Percentiles rank a stretch among this genome's conserved stretches.
These are phyloP conservation scores for Monochamus alternatus DNA, from an alignment of 2,888 invertebrate genomes.

Conservation along the genomic window DNA sequence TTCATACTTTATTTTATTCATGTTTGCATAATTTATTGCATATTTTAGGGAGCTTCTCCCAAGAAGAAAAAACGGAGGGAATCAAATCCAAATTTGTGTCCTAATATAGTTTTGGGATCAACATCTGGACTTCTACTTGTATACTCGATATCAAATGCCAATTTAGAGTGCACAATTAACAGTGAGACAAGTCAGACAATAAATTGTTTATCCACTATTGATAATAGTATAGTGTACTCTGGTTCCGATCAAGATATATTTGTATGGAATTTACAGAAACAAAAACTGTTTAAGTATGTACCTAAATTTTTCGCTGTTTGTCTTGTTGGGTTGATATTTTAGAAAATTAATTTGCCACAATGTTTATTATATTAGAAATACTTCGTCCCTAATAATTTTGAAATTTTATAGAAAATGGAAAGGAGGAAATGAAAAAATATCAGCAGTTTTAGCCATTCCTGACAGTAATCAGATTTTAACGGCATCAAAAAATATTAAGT, in stretches of 20 bases:
- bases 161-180: conserved; percentile 75
- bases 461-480: conserved; percentile 69
- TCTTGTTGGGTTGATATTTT: background rate
- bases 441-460: conserved; percentile 76
- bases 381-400: too few species aligned
- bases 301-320: background rate
- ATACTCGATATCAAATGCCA: conserved; percentile 80
- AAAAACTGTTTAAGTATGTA: conserved; percentile 71
- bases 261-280: conserved; percentile 74
- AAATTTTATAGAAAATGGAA: conserved; percentile 77
- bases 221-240: conserved; percentile 73
- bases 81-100: conserved; percentile 66
- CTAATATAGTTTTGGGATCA: conserved; percentile 82
- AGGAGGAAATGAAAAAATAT: conserved; percentile 74
- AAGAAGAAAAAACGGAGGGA: conserved; percentile 72
- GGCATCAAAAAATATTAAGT: conserved; percentile 72
- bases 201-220: conserved; percentile 75
- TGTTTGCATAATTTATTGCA: background rate
- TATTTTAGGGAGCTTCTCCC: conserved; percentile 68
- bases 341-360: too few species aligned
- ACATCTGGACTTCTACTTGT: conserved; percentile 80
- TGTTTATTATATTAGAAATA: too few species aligned
- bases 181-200: conserved; percentile 67
- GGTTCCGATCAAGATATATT: conserved; percentile 74
- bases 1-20: too few species aligned